Base-by-base conservation (phyloP, 2,113 vertebrate species). In the Chauna torquata region DNA sequence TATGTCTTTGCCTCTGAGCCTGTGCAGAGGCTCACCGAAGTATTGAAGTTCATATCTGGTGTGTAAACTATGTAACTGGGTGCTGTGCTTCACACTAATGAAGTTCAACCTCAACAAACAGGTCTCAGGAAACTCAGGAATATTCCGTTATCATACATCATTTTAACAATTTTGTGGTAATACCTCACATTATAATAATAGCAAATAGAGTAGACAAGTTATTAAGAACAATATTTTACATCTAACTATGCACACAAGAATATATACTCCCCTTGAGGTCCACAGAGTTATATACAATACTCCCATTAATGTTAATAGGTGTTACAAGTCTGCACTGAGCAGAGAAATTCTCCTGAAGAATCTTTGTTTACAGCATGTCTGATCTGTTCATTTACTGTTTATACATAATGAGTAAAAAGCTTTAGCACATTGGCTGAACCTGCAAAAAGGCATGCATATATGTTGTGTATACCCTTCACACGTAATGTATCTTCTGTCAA, bases 221-320 rank as follows among this genome's bases (percentile, higher is more conserved):
- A 95, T 96, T 96, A 93, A 90, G 90, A 96, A 88, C 88, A 88
- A 7, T 96, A 97, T 96, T 95, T 97, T 97, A 95, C 52, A 64
- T 82, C 57, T 93, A 93, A 96, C 90, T 95, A 83, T 72, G 77
- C 95, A 81, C 90, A 94, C 75, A 92, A 97, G 86, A 92, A 85
- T 92, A 88, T 94, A 89, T 92, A 88, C 83, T 84, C 77, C 90
- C 81, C 91, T 88, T 54, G 94, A 92, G 90, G 57, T 75, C 52
- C 74, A 59, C 47, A 69, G 71, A 80, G 50, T 82, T 95, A 93
- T 89, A 62, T 95, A 92, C 92, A 93, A 8, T 61, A 83, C 71
- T 95, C 52, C 86, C 76, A 94, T 95, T 96, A 97, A 96, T 91
- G 94, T 92, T 97, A 96, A 95, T 97, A 95, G 82, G 83, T 6